Evolutionary conservation across 2,888 invertebrate genomes (phyloP), one percentile per base, ranked within the genome.

Genomic region (Bhutanitis thaidina): DNA sequence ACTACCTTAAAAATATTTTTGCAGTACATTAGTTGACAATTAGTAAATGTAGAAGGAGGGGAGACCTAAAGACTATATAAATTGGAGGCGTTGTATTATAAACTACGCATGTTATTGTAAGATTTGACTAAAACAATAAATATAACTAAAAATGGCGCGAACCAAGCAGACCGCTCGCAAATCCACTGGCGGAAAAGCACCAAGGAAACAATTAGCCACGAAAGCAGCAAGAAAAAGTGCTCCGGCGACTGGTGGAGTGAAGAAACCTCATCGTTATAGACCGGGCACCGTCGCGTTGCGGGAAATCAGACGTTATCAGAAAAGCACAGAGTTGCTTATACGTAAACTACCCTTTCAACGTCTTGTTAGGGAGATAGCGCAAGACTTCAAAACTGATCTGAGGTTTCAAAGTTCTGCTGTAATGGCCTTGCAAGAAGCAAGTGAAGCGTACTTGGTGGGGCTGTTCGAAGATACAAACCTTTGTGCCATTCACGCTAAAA

Each of bases 391-490:
- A 68, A 91, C 93, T 0, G 93, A 94, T 63, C 74, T 94, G 8
- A 76, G 93, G 32, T 94, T 94, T 74, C 94, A 94, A 72, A 93
- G 92, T 60, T 92, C 93, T 0, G 93, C 94, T 3, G 92, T 94
- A 3, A 91, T 92, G 82, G 93, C 93, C 48, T 77, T 93, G 16
- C 93, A 93, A 60, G 91, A 91, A 58, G 91, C 91, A 0, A 88
- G 92, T 62, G 85, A 93, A 69, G 90, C 91, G 58, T 90, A 93
- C 64, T 69, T 94, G 25, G 93, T 94, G 10, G 93, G 94, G 8
- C 77, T 94, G 0, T 94, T 94, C 67, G 94, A 94, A 71, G 94
- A 94, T 65, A 95, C 94, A 20, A 95, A 95, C 71, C 78, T 95
- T 63, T 94, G 94, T 73, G 94, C 94, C 32, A 94, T 95, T 60